Evolutionary conservation across 2,113 vertebrate genomes (phyloP), one percentile per base, ranked within the genome.

Genomic region (Amblyornis subalaris): DNA sequence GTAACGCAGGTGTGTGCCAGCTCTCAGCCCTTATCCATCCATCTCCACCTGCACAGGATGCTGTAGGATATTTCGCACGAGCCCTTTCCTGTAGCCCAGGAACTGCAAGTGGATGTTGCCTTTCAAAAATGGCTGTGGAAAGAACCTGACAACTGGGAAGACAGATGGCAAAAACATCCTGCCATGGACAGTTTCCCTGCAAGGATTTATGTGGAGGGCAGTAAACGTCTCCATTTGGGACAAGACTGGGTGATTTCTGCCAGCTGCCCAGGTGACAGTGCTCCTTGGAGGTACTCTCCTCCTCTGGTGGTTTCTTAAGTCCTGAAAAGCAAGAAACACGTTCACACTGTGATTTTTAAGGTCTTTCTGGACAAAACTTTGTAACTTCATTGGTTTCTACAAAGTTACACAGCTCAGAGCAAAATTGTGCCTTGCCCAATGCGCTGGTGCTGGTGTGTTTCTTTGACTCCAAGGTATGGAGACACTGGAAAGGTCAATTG

Each of bases 21-120:
- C 33, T 40, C 33, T 6, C 40, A 44, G 64, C 35, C 15, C 35
- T 31, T 12, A 17, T 3, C 38, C 26, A 5, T n/a, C 33, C 1
- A 6, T 20, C 50, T 25, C 26, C 33, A 16, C 1, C 36, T 28
- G 14, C 67, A 10, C 0, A 0, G 23, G 44, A 2, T 26, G 45
- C 35, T 90, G 21, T 4, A 12, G 48, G 71, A 28, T 3, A 3
- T 25, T 64, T 10, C 45, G 15, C n/a, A 51, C 0, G 1, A 75
- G 17, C 12, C 20, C 58, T 61, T 69, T 61, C 13, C 62, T 48
- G 20, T 9, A 48, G 13, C 26, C 40, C 58, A 57, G 54, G 20
- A 82, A 2, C 40, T n/a, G 50, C 36, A 38, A 16, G 50, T 26
- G 33, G 47, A 26, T 38, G 21, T 38, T 38, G 7, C 33, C 15